Evolutionary conservation across 92 coral and sea anemone genomes (phyloP).

Genomic region (Umimayanthus chanpuru): DNA sequence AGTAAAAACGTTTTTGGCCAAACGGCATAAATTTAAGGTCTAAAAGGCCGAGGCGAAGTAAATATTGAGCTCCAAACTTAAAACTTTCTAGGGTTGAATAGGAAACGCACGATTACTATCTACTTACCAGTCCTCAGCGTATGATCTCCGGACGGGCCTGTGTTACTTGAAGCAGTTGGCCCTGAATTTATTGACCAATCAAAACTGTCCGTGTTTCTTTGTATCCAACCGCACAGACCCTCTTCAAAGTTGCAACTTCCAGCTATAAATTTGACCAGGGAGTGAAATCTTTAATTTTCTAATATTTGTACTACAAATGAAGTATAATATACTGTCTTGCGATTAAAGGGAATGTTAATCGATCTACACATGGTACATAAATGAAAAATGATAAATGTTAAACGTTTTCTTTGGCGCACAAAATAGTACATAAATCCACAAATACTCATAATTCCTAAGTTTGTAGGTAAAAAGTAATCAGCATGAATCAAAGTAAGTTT

Average conservation of each 20-base stretch:
- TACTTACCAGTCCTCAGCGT: slow-evolving; percentile 26
- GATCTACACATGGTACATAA: background rate
- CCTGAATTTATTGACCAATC: slow-evolving; percentile 16
- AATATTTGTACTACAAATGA: background rate
- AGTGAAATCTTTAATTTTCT: background rate
- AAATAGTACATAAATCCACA: background rate
- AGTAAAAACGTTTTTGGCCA: too few species aligned
- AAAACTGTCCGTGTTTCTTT: slow-evolving; percentile 2
- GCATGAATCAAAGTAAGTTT: background rate
- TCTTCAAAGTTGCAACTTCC: slow-evolving; percentile 39
- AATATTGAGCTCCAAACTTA: too few species aligned
- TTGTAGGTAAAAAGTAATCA: background rate
- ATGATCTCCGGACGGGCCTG: slow-evolving; percentile 28
- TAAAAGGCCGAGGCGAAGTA: too few species aligned
- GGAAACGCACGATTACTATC: background rate
- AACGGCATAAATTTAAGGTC: too few species aligned
- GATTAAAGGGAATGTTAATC: background rate
- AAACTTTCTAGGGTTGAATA: too few species aligned
- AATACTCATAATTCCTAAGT: background rate
- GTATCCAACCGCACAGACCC: slow-evolving; percentile 18
- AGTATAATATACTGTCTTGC: background rate
- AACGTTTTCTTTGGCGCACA: background rate
- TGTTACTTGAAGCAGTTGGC: background rate
- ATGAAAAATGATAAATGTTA: background rate
- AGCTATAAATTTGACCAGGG: background rate